Conservation (phyloP, 2,113 vertebrate species). For the Hippocampus abdominalis region DNA sequence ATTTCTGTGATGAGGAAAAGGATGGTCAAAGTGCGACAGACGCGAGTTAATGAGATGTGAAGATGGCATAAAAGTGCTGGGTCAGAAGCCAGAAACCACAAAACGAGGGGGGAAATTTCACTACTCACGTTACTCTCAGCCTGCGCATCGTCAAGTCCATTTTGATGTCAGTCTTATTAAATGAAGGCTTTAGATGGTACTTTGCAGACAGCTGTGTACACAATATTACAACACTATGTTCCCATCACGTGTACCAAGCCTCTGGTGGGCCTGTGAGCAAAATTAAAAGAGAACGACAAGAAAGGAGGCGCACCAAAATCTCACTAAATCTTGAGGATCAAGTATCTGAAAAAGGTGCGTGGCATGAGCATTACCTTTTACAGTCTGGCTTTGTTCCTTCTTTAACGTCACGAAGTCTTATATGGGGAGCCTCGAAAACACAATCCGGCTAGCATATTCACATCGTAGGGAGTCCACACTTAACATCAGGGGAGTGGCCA, state of each 20-base stretch:
- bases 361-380: conserved; percentile 46
- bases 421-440: neutral
- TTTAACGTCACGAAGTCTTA: conserved; percentile 16
- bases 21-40: neutral
- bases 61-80: neutral
- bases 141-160: neutral
- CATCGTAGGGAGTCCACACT: too few species aligned
- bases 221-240: neutral
- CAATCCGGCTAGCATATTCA: neutral
- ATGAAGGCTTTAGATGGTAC: neutral
- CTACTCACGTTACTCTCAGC: conserved; percentile 45
- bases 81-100: neutral
- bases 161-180: too few species aligned
- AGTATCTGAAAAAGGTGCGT: conserved; percentile 10
- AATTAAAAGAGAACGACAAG: conserved; percentile 17
- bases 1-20: neutral
- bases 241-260: too few species aligned
- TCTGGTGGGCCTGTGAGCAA: neutral
- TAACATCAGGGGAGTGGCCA: too few species aligned
- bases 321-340: conserved; percentile 27
- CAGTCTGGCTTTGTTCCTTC: conserved; percentile 21
- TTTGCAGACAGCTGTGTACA: neutral
- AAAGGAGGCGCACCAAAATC: conserved; percentile 32
- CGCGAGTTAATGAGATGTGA: neutral
- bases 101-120: neutral